Conservation (phyloP, 2,888 invertebrate species). For the Pemphredon lugubris region DNA sequence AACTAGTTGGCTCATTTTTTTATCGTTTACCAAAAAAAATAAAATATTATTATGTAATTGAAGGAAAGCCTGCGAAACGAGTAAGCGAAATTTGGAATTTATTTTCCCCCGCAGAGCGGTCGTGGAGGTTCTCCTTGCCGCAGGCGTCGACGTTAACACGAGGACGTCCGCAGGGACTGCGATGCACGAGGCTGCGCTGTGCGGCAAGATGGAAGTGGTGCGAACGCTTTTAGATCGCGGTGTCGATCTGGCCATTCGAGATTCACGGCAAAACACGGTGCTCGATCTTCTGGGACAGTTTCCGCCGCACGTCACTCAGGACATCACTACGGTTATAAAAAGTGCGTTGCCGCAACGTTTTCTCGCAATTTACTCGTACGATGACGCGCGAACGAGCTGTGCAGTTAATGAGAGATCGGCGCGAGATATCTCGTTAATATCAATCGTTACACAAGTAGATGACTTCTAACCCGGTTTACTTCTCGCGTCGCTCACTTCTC, state of each 20-base stretch:
- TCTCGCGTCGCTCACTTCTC: background rate
- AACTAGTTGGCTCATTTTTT: no score
- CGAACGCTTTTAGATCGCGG: constrained; percentile 90
- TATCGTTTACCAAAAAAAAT: no score
- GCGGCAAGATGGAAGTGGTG: constrained; percentile 94
- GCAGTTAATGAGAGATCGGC: constrained; percentile 33
- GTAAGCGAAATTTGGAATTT: constrained; percentile 25
- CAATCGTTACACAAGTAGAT: constrained; percentile 3
- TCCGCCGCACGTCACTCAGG: constrained; percentile 93
- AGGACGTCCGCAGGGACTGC: constrained; percentile 94
- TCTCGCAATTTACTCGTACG: background rate
- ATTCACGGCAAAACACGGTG: constrained; percentile 91
- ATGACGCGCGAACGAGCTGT: constrained; percentile 22
- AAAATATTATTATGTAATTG: no score
- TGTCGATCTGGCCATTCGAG: constrained; percentile 90
- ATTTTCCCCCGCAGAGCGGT: constrained; percentile 84
- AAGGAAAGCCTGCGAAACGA: no score
- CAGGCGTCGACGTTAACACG: constrained; percentile 94
- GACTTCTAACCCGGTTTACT: constrained; percentile 2
- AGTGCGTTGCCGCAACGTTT: constrained; percentile 83
- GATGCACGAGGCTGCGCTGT: constrained; percentile 95
- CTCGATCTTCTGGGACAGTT: constrained; percentile 93
- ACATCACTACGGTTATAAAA: constrained; percentile 92
- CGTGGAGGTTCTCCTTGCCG: constrained; percentile 90
- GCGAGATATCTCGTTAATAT: background rate